phyloP scores from a whole-genome alignment of 2,113 vertebrate genomes.

The Cathartes aura region DNA sequence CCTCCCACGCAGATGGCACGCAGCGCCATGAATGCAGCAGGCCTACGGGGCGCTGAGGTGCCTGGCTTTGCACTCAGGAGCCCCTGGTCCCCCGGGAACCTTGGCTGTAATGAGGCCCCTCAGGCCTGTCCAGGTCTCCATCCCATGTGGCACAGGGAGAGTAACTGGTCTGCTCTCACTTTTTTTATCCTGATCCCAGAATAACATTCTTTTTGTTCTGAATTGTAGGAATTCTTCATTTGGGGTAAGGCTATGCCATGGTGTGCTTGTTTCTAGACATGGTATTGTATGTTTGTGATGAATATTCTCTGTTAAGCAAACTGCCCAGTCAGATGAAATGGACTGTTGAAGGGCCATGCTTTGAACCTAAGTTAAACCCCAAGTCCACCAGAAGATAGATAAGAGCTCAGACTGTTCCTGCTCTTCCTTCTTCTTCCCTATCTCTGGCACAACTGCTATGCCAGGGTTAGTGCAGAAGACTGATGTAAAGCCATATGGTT shows the following conservation, averaged over 20 bases:
- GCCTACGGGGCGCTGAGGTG: fast-evolving
- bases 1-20: not conserved
- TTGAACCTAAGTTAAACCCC: not conserved
- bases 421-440: not conserved
- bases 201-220: not conserved
- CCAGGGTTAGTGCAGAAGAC: not conserved
- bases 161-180: not conserved
- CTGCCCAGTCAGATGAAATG: not conserved
- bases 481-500: not conserved
- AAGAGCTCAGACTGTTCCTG: not conserved
- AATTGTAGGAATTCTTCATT: not conserved
- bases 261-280: not conserved
- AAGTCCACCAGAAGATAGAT: not conserved
- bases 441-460: not conserved
- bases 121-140: not conserved
- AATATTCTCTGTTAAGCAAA: not conserved
- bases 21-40: not conserved
- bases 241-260: not conserved
- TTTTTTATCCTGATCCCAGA: not conserved
- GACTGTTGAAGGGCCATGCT: not conserved
- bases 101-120: not conserved
- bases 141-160: not conserved
- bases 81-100: not conserved
- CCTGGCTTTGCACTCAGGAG: not conserved
- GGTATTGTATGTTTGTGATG: not conserved